Evolutionary conservation across 2,888 invertebrate species (phyloP).

Genomic region (Drosophila subsilvestris): DNA sequence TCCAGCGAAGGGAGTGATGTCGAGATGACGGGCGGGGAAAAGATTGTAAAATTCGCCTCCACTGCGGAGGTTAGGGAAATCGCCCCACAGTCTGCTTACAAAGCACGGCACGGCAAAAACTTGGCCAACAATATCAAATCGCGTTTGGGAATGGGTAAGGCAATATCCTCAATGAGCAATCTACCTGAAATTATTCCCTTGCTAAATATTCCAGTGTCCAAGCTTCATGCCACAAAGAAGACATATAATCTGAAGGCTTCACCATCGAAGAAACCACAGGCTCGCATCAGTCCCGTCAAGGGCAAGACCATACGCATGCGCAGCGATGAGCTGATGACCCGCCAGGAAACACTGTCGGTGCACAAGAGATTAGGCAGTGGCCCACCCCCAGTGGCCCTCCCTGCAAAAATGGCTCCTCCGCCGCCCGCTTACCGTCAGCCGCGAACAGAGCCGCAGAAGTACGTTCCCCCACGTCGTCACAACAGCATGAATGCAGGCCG

Average conservation of each 20-base stretch:
- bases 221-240: slow-evolving; percentile 80
- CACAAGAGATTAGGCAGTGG: slow-evolving; percentile 78
- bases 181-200: neutral
- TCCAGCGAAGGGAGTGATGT: slow-evolving; percentile 45
- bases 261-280: slow-evolving; percentile 58
- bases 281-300: slow-evolving; percentile 70
- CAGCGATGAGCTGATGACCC: slow-evolving; percentile 80
- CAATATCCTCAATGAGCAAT: neutral
- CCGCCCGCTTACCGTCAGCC: slow-evolving; percentile 15
- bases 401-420: slow-evolving; percentile 1
- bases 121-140: slow-evolving; percentile 70
- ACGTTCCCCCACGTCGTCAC: slow-evolving; percentile 51
- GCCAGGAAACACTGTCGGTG: slow-evolving; percentile 73
- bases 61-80: slow-evolving; percentile 84
- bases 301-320: slow-evolving; percentile 79
- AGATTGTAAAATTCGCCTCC: slow-evolving; percentile 83
- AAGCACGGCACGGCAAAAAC: slow-evolving; percentile 54
- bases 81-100: slow-evolving; percentile 64
- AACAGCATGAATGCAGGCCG: slow-evolving; percentile 53
- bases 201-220: slow-evolving; percentile 62
- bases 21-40: slow-evolving; percentile 68
- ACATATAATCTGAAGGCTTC: slow-evolving; percentile 80
- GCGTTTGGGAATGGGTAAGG: slow-evolving; percentile 73
- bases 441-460: slow-evolving; percentile 23
- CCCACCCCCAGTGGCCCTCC: slow-evolving; percentile 1